Evolutionary conservation across 2,113 vertebrate species (phyloP).

Genomic region (Columba janthina): DNA sequence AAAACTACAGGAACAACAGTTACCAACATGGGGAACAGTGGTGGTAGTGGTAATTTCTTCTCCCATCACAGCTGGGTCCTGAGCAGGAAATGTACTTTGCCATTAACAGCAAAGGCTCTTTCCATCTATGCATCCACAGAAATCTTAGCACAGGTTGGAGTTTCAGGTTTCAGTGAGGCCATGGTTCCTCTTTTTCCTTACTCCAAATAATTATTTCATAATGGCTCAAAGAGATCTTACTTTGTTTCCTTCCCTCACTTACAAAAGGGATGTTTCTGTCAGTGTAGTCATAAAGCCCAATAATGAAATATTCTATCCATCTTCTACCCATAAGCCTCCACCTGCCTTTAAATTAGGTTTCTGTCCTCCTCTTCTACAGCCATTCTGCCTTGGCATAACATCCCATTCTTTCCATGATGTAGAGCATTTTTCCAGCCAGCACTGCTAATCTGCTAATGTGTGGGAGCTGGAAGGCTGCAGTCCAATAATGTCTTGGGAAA

Average conservation of each 20-base stretch:
- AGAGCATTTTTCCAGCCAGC: neutral
- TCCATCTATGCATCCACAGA: neutral
- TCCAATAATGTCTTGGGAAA: neutral
- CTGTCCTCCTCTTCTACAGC: neutral
- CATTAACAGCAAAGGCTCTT: neutral
- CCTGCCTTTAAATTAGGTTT: neutral
- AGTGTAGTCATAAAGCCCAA: neutral
- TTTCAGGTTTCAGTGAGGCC: neutral
- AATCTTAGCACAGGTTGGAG: neutral
- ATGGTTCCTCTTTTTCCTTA: neutral
- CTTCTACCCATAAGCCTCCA: neutral
- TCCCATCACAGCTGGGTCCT: neutral
- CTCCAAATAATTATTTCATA: neutral
- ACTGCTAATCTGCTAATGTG: accelerated
- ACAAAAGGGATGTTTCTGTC: neutral
- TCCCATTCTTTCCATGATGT: neutral
- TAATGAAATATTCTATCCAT: neutral
- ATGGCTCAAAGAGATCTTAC: neutral
- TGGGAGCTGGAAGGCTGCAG: neutral
- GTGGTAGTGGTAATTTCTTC: neutral
- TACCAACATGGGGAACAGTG: neutral
- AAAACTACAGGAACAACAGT: neutral
- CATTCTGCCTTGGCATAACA: neutral
- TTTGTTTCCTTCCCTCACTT: neutral
- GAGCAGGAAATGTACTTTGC: neutral